A percentile compares a stretch with the other conserved stretches of the same genome.
phyloP scores from a whole-genome alignment of 2,888 invertebrate genomes.

The Pristionchus japonicus region DNA sequence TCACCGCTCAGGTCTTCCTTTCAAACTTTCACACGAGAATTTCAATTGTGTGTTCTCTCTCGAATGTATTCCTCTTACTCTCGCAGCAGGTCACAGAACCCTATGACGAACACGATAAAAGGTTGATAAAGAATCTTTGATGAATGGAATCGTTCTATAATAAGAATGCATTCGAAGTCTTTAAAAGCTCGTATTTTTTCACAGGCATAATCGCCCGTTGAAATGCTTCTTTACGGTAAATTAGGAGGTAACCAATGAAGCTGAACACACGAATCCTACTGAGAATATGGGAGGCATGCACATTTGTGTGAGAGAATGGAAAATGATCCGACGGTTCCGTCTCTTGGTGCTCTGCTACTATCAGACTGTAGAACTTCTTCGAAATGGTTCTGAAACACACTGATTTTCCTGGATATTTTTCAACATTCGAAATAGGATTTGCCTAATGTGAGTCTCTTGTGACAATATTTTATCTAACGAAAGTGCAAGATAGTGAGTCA shows the following conservation, averaged over 20 bases:
- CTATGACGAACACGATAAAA: neutral
- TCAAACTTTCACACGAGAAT: too few relatives aligned
- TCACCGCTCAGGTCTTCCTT: too few relatives aligned
- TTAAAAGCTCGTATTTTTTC: neutral
- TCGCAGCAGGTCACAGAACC: neutral
- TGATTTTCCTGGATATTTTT: too few relatives aligned
- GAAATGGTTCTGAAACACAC: too few relatives aligned
- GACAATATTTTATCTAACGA: neutral
- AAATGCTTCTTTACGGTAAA: neutral
- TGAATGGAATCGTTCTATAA: neutral
- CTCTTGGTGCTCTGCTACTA: constrained; percentile 45
- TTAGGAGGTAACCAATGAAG: neutral
- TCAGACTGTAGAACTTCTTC: too few relatives aligned
- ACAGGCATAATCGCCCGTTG: neutral
- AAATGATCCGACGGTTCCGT: neutral
- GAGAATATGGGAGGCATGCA: neutral
- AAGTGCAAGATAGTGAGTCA: neutral
- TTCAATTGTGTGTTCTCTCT: neutral
- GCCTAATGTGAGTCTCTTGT: neutral
- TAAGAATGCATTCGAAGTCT: neutral
- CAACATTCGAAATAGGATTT: too few relatives aligned
- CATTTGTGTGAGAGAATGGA: constrained; percentile 20
- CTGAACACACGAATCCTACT: neutral
- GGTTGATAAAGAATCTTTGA: neutral
- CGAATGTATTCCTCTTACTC: neutral